Conservation (phyloP, 2,113 vertebrate species). For the Sciurus niger region DNA sequence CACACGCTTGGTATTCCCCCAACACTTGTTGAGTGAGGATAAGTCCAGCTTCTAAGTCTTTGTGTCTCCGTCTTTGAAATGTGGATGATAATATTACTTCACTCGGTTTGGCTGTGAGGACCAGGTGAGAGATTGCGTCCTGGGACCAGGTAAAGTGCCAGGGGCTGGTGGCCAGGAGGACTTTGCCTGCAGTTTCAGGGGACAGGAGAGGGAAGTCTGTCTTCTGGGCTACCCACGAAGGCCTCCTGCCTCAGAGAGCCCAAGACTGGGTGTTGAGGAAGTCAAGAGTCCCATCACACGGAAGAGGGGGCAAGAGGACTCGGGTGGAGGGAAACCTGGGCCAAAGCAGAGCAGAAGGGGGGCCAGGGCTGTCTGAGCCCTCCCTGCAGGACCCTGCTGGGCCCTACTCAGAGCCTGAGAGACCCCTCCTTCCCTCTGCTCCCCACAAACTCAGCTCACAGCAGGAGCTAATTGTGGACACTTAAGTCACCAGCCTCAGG, state of each 20-base stretch:
- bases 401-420: background rate
- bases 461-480: rapidly evolving
- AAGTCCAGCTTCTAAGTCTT: background rate
- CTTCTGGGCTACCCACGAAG: background rate
- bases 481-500: rapidly evolving
- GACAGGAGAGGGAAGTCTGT: background rate
- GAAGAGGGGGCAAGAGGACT: background rate
- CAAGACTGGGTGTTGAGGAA: background rate
- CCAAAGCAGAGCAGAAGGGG: background rate
- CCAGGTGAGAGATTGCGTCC: background rate
- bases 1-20: background rate
- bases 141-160: rapidly evolving
- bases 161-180: no score
- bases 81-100: background rate
- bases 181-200: background rate
- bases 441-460: background rate
- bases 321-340: rapidly evolving
- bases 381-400: rapidly evolving
- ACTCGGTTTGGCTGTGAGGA: background rate
- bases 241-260: background rate
- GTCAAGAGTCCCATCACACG: background rate
- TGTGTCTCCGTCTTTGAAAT: background rate
- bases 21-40: background rate
- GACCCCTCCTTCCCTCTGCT: background rate
- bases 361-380: rapidly evolving